A percentile compares a stretch with the other conserved stretches of the same genome.
These are phyloP conservation scores for Styela clava DNA, from an alignment of 23 tunicate species.

Conservation along the genomic window DNA sequence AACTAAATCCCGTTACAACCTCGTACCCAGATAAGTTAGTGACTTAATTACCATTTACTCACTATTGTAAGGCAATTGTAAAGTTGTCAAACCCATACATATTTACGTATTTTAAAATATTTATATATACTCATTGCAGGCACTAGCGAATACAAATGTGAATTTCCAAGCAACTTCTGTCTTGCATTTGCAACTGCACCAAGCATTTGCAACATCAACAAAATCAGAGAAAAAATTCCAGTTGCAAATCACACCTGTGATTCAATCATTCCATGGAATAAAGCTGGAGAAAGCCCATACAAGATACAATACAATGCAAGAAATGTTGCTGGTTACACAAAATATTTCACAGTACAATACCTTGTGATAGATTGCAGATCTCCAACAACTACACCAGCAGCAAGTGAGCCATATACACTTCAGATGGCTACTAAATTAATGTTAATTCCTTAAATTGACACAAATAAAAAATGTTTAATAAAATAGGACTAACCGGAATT, in stretches of 20 bases:
- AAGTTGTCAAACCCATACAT: no score
- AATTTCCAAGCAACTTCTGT: not conserved
- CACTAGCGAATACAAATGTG: not conserved
- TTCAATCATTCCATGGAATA: not conserved
- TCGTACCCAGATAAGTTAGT: no score
- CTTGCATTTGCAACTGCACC: not conserved
- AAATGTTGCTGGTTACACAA: not conserved
- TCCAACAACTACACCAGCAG: not conserved
- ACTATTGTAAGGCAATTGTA: no score
- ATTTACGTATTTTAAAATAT: no score
- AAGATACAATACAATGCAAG: not conserved
- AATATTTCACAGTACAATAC: not conserved
- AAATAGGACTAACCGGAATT: no score
- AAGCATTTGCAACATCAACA: not conserved
- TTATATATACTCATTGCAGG: no score
- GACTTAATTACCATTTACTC: no score
- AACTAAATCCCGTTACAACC: no score
- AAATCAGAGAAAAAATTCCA: not conserved
- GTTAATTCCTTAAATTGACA: no score
- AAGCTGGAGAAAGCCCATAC: not conserved
- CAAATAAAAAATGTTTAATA: no score
- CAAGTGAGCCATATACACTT: not conserved
- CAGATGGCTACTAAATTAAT: no score
- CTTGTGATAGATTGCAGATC: not conserved
- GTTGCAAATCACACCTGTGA: not conserved